Base-by-base conservation (phyloP, 2,797 vertebrate species). In the Manis pentadactyla region DNA sequence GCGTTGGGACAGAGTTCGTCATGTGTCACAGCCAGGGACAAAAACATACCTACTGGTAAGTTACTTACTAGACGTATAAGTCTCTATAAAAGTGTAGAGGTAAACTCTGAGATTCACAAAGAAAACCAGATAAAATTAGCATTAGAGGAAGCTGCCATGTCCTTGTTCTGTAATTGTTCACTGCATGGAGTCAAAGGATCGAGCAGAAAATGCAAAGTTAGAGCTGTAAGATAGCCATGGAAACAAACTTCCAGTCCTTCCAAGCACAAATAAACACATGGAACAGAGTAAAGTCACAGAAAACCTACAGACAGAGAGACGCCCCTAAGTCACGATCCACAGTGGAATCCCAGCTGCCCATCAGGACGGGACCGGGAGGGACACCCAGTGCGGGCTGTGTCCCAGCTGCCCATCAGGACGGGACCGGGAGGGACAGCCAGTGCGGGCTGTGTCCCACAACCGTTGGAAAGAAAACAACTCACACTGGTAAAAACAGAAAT, bases 291-390 rank as follows among this genome's bases (percentile, higher is more conserved):
- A 63, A 90, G 27, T 17, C 13, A 29, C 11, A 0, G 23, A 79
- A 37, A 49, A 17, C 4, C 17, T 0, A 6, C 0, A 1, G 27
- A 5, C 11, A 46, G 51, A 12, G 2, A 23, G 8, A 9, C 1
- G 4, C 1, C 12, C 82, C n/a, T 18, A 0, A 17, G 39, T 10
- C 0, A 0, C 18, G 61, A 23, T 21, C 34, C 25, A 3, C 82
- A 63, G 53, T 1, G 21, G 46, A 21, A 17, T 11, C 46, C 46
- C 46, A 46, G 11, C 46, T 46, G 46, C 46, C 37, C 37, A 39
- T 39, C 2, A 53, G 66, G 51, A 31, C 8, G 14, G 0, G 21
- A 6, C 39, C 9, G 3, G 71, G 21, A 57, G 77, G 37, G 61
- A 37, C 61, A 13, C 7, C 57, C 90, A 34, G 34, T 18, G 4